Evolutionary conservation across 2,888 invertebrate species (phyloP).

Genomic region (Drosophila cognata): DNA sequence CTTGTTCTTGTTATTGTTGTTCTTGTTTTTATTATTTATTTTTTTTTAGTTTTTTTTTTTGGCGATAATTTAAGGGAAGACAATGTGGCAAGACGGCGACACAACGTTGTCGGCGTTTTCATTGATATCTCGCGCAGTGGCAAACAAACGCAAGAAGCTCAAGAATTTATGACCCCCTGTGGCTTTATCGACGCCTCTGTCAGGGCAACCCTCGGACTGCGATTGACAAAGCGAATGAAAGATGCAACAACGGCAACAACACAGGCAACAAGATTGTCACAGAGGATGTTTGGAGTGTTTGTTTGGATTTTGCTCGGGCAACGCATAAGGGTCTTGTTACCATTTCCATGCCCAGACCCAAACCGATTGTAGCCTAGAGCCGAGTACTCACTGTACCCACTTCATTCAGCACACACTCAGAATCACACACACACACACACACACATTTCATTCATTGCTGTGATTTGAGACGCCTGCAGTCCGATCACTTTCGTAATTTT

Average conservation of each 20-base stretch:
- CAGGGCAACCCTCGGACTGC: constrained; percentile 53
- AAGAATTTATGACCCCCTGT: constrained; percentile 81
- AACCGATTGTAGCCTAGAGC: constrained; percentile 20
- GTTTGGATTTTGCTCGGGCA: constrained; percentile 23
- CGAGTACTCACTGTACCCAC: constrained; percentile 58
- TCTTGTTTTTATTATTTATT: not conserved
- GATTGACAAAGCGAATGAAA: constrained; percentile 73
- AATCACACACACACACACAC: constrained; percentile 21
- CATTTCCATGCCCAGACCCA: constrained; percentile 39
- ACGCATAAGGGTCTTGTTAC: constrained; percentile 40
- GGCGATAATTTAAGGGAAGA: constrained; percentile 73
- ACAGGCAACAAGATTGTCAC: constrained; percentile 46
- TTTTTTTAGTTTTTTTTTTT: constrained; percentile 40
- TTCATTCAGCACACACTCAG: constrained; percentile 67
- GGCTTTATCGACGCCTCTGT: constrained; percentile 83
- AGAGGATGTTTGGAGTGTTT: constrained; percentile 42
- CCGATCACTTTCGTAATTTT: constrained; percentile 56
- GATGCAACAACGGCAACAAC: constrained; percentile 40
- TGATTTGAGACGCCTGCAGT: constrained; percentile 62
- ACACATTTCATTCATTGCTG: constrained; percentile 73
- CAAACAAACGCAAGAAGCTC: constrained; percentile 76
- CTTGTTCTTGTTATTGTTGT: constrained; percentile 38
- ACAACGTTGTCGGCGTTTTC: constrained; percentile 60
- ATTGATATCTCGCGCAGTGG: constrained; percentile 72
- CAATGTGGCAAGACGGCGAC: constrained; percentile 48